Conservation (phyloP, 2,113 vertebrate genomes). For the Coreoperca whiteheadi region DNA sequence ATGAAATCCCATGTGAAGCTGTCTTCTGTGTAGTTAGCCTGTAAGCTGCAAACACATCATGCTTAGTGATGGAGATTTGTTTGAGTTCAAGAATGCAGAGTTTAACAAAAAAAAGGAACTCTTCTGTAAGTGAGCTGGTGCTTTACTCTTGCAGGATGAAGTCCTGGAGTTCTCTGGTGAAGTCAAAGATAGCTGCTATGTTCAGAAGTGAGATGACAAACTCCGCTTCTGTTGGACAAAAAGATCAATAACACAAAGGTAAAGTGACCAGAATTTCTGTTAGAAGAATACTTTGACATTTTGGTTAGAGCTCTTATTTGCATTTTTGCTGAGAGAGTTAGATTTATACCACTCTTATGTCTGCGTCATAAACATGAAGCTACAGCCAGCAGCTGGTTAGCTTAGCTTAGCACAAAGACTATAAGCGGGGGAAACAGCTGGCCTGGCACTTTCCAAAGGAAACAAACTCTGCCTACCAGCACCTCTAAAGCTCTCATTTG, state of each 20-base stretch:
- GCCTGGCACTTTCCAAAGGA: background rate
- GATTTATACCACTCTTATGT: too few relatives aligned
- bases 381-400: background rate
- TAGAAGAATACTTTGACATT: background rate
- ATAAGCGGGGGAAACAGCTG: too few relatives aligned
- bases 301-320: background rate
- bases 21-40: constrained; percentile 85
- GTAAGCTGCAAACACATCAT: constrained; percentile 84
- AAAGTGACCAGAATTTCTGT: background rate
- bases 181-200: constrained; percentile 91
- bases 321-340: background rate
- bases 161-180: constrained; percentile 92
- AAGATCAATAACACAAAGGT: background rate
- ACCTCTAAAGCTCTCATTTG: background rate
- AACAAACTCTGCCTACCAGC: background rate
- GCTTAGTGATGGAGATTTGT: background rate
- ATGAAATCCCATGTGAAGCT: constrained; percentile 93
- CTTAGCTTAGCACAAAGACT: too few relatives aligned
- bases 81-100: background rate
- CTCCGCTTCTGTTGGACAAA: constrained; percentile 85
- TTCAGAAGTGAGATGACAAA: constrained; percentile 91
- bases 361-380: background rate
- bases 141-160: constrained; percentile 92
- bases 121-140: background rate
- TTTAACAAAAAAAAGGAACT: background rate